phyloP scores from a whole-genome alignment of 2,113 vertebrate species.

The Hyla sarda region DNA sequence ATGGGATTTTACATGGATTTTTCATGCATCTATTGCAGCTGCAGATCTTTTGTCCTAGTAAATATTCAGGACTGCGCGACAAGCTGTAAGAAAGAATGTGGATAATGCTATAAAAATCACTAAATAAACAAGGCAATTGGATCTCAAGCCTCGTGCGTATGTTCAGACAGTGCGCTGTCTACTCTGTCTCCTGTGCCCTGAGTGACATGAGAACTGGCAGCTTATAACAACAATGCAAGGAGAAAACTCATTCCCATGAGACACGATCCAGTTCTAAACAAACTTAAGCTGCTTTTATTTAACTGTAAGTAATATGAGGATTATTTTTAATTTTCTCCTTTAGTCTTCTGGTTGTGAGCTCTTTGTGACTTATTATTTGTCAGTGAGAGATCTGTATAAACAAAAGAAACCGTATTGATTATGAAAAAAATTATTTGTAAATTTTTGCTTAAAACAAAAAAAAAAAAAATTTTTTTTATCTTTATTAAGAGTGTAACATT shows the following conservation, averaged over 20 bases:
- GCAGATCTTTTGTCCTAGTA: not conserved
- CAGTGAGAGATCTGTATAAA: not conserved
- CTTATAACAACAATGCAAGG: constrained; percentile 26
- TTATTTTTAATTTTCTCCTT: not conserved
- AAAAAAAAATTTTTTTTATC: no score
- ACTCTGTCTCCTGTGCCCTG: constrained; percentile 13
- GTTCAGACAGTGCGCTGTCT: constrained; percentile 29
- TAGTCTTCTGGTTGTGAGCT: constrained; percentile 10
- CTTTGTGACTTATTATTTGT: not conserved
- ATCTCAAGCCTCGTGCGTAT: constrained; percentile 14
- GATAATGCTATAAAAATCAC: constrained; percentile 41
- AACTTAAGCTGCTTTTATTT: constrained; percentile 18
- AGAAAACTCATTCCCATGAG: constrained; percentile 39
- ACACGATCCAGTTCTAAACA: constrained; percentile 38
- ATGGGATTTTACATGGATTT: no score
- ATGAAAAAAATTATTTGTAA: rapidly evolving
- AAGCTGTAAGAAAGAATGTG: not conserved
- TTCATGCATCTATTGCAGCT: not conserved
- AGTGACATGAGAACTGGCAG: constrained; percentile 46
- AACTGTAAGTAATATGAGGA: constrained; percentile 32
- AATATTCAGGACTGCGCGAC: not conserved
- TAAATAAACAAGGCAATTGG: constrained; percentile 30
- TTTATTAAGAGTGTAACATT: not conserved
- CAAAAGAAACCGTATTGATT: not conserved
- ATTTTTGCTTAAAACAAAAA: not conserved